Evolutionary conservation across 2,797 vertebrate genomes (phyloP), one percentile per base, ranked within the genome.

Genomic region (Sphenodon punctatus): DNA sequence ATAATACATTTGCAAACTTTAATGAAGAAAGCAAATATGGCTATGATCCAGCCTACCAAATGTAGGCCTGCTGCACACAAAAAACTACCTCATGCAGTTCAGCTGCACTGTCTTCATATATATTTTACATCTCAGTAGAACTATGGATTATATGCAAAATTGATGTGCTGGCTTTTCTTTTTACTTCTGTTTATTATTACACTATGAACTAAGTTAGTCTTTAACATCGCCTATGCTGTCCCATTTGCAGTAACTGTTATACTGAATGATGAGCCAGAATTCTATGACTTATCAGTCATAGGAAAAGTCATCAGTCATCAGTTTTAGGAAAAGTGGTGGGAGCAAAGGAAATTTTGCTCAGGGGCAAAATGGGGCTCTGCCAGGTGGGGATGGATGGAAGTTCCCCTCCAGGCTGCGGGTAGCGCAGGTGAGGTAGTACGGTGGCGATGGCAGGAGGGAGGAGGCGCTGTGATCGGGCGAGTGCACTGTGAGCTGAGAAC

Each of bases 91-190:
- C 45, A 51, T 42, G 17, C 63, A 39, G 17, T 30, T 84, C 73
- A 16, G 73, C 38, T 80, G 74, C 56, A 46, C 74, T 86, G 66
- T 74, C 61, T 84, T 60, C 48, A n/a, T n/a, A 70, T 8, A 66
- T 67, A 42, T 67, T 65, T 89, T 59, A 75, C 88, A 69, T 74
- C 81, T 79, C 61, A 25, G 51, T 58, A 17, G 90, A 72, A 73
- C 76, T 79, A 85, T 71, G 86, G 69, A 78, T 36, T 82, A 51
- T 68, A 32, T 65, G 5, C 0, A 34, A 79, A 81, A 93, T 92
- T 92, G 88, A 90, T 85, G 80, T 69, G 66, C 69, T 82, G 79
- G 34, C 87, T 94, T 92, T 91, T 93, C 87, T 93, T 87, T 90
- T 73, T 58, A 58, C 89, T 93, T 85, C 91, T 90, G 94, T 94